Conservation (phyloP, 1,140 invertebrate species). For the Drosophila dunni region DNA sequence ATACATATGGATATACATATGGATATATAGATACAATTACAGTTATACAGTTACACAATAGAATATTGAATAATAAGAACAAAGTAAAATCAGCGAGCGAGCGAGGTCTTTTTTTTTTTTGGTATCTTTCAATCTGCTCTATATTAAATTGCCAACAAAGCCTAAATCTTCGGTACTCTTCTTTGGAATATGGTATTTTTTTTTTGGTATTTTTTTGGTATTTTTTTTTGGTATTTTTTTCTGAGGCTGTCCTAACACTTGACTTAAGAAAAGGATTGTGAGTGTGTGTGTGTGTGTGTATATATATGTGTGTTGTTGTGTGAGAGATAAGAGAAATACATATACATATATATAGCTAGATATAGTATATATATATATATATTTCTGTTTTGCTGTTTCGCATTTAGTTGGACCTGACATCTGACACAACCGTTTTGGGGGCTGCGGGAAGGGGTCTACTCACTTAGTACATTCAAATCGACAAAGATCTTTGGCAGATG, state of each 20-base stretch:
- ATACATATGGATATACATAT: constrained; percentile 41
- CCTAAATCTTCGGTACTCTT: constrained; percentile 25
- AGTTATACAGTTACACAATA: constrained; percentile 42
- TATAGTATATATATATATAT: too few species aligned
- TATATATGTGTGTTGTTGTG: constrained; percentile 29
- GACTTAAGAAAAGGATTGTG: constrained; percentile 27
- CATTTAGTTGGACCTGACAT: constrained; percentile 27
- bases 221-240: neutral
- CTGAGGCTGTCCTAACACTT: constrained; percentile 28
- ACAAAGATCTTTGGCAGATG: constrained; percentile 87
- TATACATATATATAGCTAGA: too few species aligned
- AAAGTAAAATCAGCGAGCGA: constrained; percentile 84
- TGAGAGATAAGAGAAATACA: constrained; percentile 38
- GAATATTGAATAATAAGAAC: constrained; percentile 29
- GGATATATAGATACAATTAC: constrained; percentile 24
- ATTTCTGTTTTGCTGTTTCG: constrained; percentile 29
- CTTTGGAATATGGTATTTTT: constrained; percentile 11
- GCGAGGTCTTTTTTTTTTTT: constrained; percentile 21
- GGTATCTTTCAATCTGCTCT: constrained; percentile 57
- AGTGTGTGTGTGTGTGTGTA: constrained; percentile 11
- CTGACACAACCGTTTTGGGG: constrained; percentile 31
- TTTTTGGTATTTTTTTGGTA: constrained; percentile 34
- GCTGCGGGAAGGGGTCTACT: constrained; percentile 84
- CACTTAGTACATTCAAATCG: constrained; percentile 89
- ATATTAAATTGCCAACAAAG: constrained; percentile 56